These are phyloP conservation scores for Himalopsyche tibetana DNA, from an alignment of 2,888 invertebrate genomes.

Conservation along the genomic window DNA sequence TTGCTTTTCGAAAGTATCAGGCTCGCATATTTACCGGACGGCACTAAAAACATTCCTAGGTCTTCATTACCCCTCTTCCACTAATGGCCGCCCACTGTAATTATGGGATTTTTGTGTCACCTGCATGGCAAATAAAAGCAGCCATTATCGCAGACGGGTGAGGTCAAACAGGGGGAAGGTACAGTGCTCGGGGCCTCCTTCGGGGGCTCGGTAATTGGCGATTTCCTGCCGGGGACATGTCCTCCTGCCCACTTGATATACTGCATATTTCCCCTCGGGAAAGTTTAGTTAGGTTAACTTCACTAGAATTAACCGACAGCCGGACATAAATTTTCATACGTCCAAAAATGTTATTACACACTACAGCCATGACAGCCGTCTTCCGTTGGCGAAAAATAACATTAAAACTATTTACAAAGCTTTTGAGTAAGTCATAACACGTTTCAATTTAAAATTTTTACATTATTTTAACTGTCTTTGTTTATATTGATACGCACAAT, in stretches of 20 bases:
- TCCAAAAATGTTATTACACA: too few species aligned
- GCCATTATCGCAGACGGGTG: constrained; percentile 48
- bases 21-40: neutral
- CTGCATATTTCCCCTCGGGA: constrained; percentile 1
- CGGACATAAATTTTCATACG: neutral
- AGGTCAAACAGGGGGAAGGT: constrained; percentile 5
- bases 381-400: too few species aligned
- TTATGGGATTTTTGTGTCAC: constrained; percentile 62
- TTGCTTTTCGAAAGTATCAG: neutral
- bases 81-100: constrained; percentile 48
- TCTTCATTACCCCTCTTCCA: constrained; percentile 21
- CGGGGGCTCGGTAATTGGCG: constrained; percentile 52
- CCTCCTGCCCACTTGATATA: constrained; percentile 18
- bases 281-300: constrained; percentile 8
- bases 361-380: too few species aligned
- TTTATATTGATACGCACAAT: too few species aligned
- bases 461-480: too few species aligned
- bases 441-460: too few species aligned
- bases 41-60: neutral
- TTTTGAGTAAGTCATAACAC: too few species aligned
- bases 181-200: neutral
- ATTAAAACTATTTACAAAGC: too few species aligned
- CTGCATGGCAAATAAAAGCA: constrained; percentile 61
- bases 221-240: constrained; percentile 46
- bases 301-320: constrained; percentile 9